Evolutionary conservation across 1,140 invertebrate species (phyloP).

Genomic region (Asobara japonica): DNA sequence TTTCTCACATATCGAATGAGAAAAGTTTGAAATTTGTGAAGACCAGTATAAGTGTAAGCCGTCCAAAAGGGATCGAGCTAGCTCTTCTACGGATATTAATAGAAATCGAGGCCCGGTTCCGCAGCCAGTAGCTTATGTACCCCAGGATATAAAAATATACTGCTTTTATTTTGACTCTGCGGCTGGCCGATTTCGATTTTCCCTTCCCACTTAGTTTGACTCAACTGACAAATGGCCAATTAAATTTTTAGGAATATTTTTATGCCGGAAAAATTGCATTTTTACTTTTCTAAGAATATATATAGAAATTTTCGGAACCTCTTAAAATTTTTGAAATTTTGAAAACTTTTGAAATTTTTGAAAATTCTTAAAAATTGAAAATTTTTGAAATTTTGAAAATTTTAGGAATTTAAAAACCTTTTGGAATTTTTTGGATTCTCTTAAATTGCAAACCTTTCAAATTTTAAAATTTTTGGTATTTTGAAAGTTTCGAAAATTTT

Average conservation of each 20-base stretch:
- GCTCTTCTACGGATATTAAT: slow-evolving; percentile 63
- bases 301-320: too few relatives aligned
- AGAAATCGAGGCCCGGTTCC: slow-evolving; percentile 58
- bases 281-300: too few relatives aligned
- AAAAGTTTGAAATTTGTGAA: neutral
- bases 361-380: too few relatives aligned
- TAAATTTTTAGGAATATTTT: neutral
- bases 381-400: too few relatives aligned
- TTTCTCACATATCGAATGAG: neutral
- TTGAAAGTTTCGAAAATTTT: too few relatives aligned
- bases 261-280: too few relatives aligned
- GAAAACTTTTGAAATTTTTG: too few relatives aligned
- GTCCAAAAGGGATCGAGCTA: slow-evolving; percentile 37
- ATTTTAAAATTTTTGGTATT: too few relatives aligned
- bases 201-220: neutral
- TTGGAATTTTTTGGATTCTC: too few relatives aligned
- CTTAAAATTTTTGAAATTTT: too few relatives aligned
- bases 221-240: neutral
- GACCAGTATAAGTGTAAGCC: neutral
- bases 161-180: slow-evolving; percentile 54
- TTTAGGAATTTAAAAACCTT: too few relatives aligned
- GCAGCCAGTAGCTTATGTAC: slow-evolving; percentile 48
- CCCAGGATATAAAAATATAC: slow-evolving; percentile 62
- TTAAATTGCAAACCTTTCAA: too few relatives aligned
- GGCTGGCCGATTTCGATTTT: slow-evolving; percentile 2